Evolutionary conservation across 2,113 vertebrate species (phyloP), one percentile per base, ranked within the genome.

Genomic region (Nerophis lumbriciformis): DNA sequence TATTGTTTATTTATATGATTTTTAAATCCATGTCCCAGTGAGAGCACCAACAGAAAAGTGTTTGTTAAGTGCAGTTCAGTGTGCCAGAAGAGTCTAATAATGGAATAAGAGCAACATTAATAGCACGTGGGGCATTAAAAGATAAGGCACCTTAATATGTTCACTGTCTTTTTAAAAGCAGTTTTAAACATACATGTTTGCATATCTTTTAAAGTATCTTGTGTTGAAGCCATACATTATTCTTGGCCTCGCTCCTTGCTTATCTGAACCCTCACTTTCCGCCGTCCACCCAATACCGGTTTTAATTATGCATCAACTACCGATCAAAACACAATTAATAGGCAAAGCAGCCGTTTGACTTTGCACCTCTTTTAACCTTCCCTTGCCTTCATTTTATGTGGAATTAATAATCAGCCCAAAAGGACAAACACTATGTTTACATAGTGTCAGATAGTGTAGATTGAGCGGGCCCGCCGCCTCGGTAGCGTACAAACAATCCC

Each of bases 321-420:
- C 59, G 72, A 87, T 88, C 81, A 82, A 76, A 45, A 84, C 69
- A 61, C 81, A 82, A 90, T 88, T 90, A 88, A 87, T 83, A 82
- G 69, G 72, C 75, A 83, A 53, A 66, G 57, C 49, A 71, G 81
- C 68, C 71, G 80, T 80, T 86, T 82, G 73, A 84, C 78, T 83
- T 66, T 59, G 51, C 66, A 58, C 75, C 74, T 82, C 71, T 83
- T 45, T 45, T 82, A 77, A 86, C 80, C 81, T 81, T 75, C 66
- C 44, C 54, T 73, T 79, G 59, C 56, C 70, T 73, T 69, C 45
- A 61, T 53, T 72, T 45, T 76, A 56, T 79, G 68, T 14, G 86
- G 71, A 84, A 88, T 88, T 81, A 83, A 83, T 85, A 6, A 88
- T 87, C 68, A 74, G 59, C 57, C 59, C 39, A 21, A 57, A 44